Evolutionary conservation across 2,113 vertebrate genomes (phyloP).

Genomic region (Furnarius figulus): DNA sequence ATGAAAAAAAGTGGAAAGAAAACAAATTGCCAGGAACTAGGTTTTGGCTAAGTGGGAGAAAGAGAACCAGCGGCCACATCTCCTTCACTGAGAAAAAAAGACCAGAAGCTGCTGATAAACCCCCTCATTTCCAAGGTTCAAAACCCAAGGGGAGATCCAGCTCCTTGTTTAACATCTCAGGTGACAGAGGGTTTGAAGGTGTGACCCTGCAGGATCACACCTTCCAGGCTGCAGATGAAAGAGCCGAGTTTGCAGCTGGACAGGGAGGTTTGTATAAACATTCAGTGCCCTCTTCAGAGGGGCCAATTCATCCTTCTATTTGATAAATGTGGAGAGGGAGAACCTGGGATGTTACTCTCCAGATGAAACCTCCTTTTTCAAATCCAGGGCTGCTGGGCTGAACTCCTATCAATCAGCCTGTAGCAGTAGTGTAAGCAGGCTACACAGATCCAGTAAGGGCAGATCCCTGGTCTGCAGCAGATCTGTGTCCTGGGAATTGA

Average conservation of each 20-base stretch:
- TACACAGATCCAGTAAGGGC: neutral
- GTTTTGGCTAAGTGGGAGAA: neutral
- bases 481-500: neutral
- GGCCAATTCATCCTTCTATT: neutral
- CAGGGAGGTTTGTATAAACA: neutral
- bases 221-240: neutral
- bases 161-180: neutral
- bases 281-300: neutral
- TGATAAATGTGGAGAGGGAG: neutral
- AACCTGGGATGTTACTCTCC: neutral
- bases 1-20: neutral
- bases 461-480: neutral
- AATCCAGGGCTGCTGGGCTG: neutral
- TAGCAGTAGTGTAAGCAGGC: neutral
- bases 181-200: neutral
- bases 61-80: neutral
- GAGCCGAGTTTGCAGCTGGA: neutral
- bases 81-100: neutral
- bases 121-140: neutral
- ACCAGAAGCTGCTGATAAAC: neutral
- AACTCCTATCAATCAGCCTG: neutral
- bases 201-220: neutral
- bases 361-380: neutral
- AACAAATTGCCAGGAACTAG: neutral
- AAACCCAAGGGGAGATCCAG: accelerated